A percentile compares a stretch with the other conserved stretches of the same genome.
Evolutionary conservation across 2,113 vertebrate species (phyloP).

Genomic region (Mola mola): DNA sequence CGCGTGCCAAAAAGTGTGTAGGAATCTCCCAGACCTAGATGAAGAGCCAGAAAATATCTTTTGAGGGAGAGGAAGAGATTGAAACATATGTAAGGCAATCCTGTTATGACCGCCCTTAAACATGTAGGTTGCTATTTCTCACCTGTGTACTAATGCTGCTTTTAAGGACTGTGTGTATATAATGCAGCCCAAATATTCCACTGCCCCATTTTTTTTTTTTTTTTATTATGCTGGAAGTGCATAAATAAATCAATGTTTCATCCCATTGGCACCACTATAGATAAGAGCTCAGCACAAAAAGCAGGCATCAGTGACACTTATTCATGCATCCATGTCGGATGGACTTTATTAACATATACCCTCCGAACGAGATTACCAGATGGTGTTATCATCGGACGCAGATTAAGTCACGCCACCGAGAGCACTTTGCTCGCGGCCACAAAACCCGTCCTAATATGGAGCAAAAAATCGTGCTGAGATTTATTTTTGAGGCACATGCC

Average conservation of each 20-base stretch:
- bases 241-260: too few species aligned
- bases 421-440: too few species aligned
- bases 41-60: slow-evolving; percentile 36
- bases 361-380: too few species aligned
- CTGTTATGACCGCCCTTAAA: neutral
- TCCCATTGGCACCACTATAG: too few species aligned
- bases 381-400: too few species aligned
- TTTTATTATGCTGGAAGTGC: too few species aligned
- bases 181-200: neutral
- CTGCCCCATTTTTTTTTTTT: too few species aligned
- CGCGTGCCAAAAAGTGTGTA: slow-evolving; percentile 61
- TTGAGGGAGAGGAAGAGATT: slow-evolving; percentile 13
- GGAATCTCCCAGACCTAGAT: slow-evolving; percentile 45
- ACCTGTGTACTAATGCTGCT: neutral
- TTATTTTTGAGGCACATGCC: slow-evolving; percentile 59
- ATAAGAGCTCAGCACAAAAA: slow-evolving; percentile 21
- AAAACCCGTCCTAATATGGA: slow-evolving; percentile 47
- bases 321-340: too few species aligned
- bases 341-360: too few species aligned
- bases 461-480: slow-evolving; percentile 34
- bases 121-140: neutral
- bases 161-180: neutral
- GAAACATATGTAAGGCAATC: slow-evolving; percentile 10
- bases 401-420: too few species aligned
- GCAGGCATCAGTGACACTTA: slow-evolving; percentile 7